Base-by-base conservation (phyloP, 2,113 vertebrate species). In the Plotosus lineatus region DNA sequence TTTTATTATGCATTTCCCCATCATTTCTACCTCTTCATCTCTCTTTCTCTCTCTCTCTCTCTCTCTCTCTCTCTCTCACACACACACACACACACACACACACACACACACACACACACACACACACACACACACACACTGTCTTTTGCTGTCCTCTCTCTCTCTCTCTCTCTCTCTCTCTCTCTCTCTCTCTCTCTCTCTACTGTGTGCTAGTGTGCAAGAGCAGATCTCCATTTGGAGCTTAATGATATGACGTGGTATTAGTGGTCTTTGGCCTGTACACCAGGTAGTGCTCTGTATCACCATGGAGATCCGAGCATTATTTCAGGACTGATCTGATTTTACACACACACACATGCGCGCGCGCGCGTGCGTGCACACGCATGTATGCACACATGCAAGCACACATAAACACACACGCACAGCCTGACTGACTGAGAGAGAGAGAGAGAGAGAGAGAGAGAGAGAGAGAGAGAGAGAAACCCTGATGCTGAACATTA, bases 271-370 rank as follows among this genome's bases (percentile, higher is more conserved):
- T 53, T 61, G 76, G 75, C 46, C 79, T 75, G 53, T 48, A 44
- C 72, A 51, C 76, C 38, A 74, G 77, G 83, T 83, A 86, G 85
- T 82, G 81, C 65, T 17, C 50, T 42, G 8, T 88, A 91, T 92
- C 90, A 91, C 91, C 90, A 92, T 90, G 91, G 92, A 92, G 91
- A 93, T 90, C 79, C 86, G 88, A 88, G 86, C 77, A 33, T 56
- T 66, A 42, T 75, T 78, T 81, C 66, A 58, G 79, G 89, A 82
- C 86, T 89, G 90, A 93, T 92, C 90, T 90, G 88, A 92, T 93
- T 92, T 92, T 82, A 82, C 87, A 31, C 74, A 53, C 58, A 58
- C 28, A 26, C 23, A 26, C 55, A 26, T 9, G 19, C n/a, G 19
- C 66, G 28, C 66, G 46, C 42, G 28, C 23, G n/a, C 65, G 42